phyloP scores from a whole-genome alignment of 2,113 vertebrate species.

The Puffinus mauretanicus region DNA sequence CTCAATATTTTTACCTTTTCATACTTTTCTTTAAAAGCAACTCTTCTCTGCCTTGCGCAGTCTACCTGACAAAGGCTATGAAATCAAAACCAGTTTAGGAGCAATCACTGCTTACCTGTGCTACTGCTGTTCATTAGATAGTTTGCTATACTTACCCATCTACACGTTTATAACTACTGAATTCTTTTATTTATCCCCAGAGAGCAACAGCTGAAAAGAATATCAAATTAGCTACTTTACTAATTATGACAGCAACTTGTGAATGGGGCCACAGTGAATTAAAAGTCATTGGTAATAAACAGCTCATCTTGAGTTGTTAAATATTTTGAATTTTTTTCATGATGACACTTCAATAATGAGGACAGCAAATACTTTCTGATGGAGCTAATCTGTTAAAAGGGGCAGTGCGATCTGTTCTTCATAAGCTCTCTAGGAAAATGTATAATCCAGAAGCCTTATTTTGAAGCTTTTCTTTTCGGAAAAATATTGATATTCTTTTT shows the following conservation, averaged over 20 bases:
- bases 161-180: constrained; percentile 41
- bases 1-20: not conserved
- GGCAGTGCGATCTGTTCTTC: not conserved
- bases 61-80: not conserved
- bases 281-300: not conserved
- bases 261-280: not conserved
- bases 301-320: not conserved
- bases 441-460: not conserved
- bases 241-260: not conserved
- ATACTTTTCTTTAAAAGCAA: not conserved
- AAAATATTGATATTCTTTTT: not conserved
- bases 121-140: constrained; percentile 1
- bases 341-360: not conserved
- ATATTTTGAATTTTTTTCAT: not conserved
- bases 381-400: not conserved
- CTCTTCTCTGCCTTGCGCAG: not conserved
- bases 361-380: not conserved
- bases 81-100: not conserved
- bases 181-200: not conserved
- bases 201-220: not conserved
- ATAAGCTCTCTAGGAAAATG: not conserved
- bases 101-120: not conserved
- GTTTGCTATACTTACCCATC: constrained; percentile 54
- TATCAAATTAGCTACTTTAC: not conserved
- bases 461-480: not conserved